phyloP scores from a whole-genome alignment of 2,888 invertebrate genomes.

The Cataglyphis rosenhaueri region DNA sequence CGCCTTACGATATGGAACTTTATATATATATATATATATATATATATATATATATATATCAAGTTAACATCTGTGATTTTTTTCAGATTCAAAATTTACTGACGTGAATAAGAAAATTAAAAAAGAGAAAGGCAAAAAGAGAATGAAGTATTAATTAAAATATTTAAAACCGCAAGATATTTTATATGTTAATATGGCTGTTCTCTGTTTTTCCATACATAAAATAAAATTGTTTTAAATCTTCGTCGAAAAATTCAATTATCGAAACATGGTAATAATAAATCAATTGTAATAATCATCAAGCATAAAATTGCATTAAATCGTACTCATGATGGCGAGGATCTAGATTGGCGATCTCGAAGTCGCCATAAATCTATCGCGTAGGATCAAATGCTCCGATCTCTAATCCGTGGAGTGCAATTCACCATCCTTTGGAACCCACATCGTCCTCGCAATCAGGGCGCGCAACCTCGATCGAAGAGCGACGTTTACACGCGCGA shows the following conservation, averaged over 20 bases:
- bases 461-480: constrained; percentile 10
- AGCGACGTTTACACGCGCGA: constrained; percentile 62
- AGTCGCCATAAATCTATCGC: constrained; percentile 31
- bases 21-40: too few species aligned
- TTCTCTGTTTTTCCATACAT: background rate
- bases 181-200: too few species aligned
- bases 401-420: constrained; percentile 29
- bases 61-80: background rate
- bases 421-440: constrained; percentile 26
- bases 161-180: background rate
- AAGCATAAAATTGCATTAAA: constrained; percentile 29
- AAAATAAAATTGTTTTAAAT: background rate
- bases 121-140: background rate
- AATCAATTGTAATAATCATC: constrained; percentile 18
- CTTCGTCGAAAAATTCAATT: constrained; percentile 14
- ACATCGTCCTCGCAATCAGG: constrained; percentile 28
- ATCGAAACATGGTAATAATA: background rate
- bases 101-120: background rate
- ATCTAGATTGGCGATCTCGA: constrained; percentile 8
- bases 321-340: constrained; percentile 6
- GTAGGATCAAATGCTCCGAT: constrained; percentile 38
- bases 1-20: background rate
- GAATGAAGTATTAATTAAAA: background rate
- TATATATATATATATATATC: background rate
- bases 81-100: background rate